Percentiles rank a stretch among this genome's conserved stretches.
Evolutionary conservation across 30 jellyfish, hydroid and myxozoan genomes (phyloP).

Genomic region (Haliclystus octoradiatus): DNA sequence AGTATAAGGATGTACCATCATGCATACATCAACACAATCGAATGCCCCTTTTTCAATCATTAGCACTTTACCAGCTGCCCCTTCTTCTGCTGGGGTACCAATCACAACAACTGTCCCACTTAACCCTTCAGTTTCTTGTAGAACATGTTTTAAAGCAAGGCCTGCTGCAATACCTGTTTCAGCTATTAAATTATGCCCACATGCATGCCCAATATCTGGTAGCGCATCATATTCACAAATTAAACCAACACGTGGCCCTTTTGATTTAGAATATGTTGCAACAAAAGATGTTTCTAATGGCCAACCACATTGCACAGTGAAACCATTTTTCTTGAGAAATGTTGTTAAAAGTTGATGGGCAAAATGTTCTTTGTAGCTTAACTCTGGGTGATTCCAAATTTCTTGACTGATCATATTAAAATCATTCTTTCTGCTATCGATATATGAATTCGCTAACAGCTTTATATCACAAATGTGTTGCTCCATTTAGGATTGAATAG

Average conservation of each 20-base stretch:
- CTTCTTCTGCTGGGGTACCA: constrained; percentile 97
- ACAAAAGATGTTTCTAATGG: constrained; percentile 76
- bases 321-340: constrained; percentile 68
- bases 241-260: constrained; percentile 64
- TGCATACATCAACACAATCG: constrained; percentile 73
- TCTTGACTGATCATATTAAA: constrained; percentile 49
- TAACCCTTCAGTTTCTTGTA: neutral
- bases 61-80: constrained; percentile 68
- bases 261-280: constrained; percentile 59
- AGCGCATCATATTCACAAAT: constrained; percentile 89
- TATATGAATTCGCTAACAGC: too few relatives aligned
- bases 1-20: constrained; percentile 89
- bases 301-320: constrained; percentile 34
- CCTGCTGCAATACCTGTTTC: constrained; percentile 93
- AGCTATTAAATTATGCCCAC: constrained; percentile 90
- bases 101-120: constrained; percentile 25
- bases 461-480: too few relatives aligned
- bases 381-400: constrained; percentile 78
- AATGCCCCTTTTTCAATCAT: constrained; percentile 67
- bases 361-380: constrained; percentile 46
- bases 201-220: constrained; percentile 98
- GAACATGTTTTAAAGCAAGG: constrained; percentile 2
- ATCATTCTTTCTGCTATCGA: constrained; percentile 25
- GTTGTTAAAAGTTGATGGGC: constrained; percentile 57
- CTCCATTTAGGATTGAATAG: too few relatives aligned